Evolutionary conservation across 1,140 invertebrate species (phyloP), one percentile per base, ranked within the genome.

Genomic region (Panagrolaimus sp.): DNA sequence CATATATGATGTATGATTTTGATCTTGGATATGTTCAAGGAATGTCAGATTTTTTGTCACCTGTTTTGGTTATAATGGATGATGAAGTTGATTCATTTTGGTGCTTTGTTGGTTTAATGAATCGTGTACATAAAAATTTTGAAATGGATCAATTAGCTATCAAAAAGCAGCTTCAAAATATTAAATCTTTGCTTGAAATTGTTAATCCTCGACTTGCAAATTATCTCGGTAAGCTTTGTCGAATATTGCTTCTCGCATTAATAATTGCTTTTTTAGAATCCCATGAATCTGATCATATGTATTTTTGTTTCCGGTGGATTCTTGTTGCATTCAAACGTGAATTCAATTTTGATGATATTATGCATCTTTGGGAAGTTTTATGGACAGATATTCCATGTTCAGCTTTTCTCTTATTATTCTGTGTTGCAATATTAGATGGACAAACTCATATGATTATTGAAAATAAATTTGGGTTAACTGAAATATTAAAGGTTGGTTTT

Each of bases 1-100:
- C 95, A 0, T 98, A 98, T 84, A 90, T 94, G n/a, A 97, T 98
- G 94, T 97, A 96, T 83, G 96, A 98, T 85, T 98, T 98, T 85
- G 95, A 98, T 86, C 85, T 98, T 70, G 94, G 87, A n/a, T 88
- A 88, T 83, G 87, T 88, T 6, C 87, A 88, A 77, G 87, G 96
- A 17, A 99, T 99, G 96, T 95, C 92, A 80, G 96, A 99, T 86
- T 87, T 98, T 55, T 85, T 98, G 43, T 91, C 93, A 17, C 95
- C 95, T 1, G 90, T 99, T 75, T 86, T 98, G 43, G 89, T 91
- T 81, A 87, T 97, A 14, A 88, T 95, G 87, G 88, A 91, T 69
- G 90, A 92, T 83, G 94, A 98, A 86, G 89, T 92, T 6, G 93
- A 98, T 84, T 89, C 93, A 0, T 99, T 99, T 87, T 99, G 96